Evolutionary conservation across 2,888 invertebrate genomes (phyloP).

Genomic region (Drosophila mulleri): DNA sequence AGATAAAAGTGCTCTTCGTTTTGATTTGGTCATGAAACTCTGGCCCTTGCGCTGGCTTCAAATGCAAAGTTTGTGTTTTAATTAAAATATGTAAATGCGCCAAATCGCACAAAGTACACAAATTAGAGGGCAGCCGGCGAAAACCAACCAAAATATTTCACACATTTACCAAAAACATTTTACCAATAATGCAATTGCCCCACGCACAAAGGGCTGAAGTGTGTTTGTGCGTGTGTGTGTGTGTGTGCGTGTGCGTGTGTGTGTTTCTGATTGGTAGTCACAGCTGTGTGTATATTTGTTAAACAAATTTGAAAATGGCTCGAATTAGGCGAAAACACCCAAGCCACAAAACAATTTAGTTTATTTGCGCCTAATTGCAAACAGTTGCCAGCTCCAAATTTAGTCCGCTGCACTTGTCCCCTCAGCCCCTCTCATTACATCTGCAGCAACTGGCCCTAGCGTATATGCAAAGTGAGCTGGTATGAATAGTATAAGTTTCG

Average conservation of each 20-base stretch:
- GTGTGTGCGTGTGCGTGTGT: slow-evolving; percentile 13
- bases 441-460: neutral
- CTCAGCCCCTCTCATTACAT: neutral
- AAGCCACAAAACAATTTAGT: slow-evolving; percentile 70
- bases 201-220: neutral
- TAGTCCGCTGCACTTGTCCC: slow-evolving; percentile 9
- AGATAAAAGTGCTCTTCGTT: slow-evolving; percentile 6
- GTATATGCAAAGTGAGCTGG: neutral
- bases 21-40: slow-evolving; percentile 33
- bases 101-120: slow-evolving; percentile 58
- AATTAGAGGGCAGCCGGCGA: slow-evolving; percentile 35
- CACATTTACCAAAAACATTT: slow-evolving; percentile 60
- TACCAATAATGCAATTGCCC: slow-evolving; percentile 56
- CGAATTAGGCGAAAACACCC: slow-evolving; percentile 35
- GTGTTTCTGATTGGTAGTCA: slow-evolving; percentile 15
- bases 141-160: slow-evolving; percentile 65
- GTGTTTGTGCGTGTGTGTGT: slow-evolving; percentile 8
- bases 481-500: slow-evolving; percentile 18
- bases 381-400: slow-evolving; percentile 39
- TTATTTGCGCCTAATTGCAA: slow-evolving; percentile 68
- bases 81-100: slow-evolving; percentile 77
- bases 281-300: slow-evolving; percentile 32
- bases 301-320: slow-evolving; percentile 52
- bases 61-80: slow-evolving; percentile 72
- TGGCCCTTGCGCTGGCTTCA: slow-evolving; percentile 22